A percentile compares a stretch with the other conserved stretches of the same genome.
Evolutionary conservation across 2,113 vertebrate species (phyloP).

Genomic region (Colaptes auratus): DNA sequence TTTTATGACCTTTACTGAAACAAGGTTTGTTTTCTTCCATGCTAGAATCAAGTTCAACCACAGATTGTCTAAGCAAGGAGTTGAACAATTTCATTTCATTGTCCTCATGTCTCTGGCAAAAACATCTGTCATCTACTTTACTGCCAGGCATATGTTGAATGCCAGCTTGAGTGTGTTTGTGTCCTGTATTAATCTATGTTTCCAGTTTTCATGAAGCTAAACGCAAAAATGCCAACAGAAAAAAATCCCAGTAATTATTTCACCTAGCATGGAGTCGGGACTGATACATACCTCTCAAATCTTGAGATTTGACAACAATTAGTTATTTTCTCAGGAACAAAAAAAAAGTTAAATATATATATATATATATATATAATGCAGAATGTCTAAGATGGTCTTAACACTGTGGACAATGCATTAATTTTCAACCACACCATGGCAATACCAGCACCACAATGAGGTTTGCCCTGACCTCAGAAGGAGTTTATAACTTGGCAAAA

Average conservation of each 20-base stretch:
- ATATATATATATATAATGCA: background rate
- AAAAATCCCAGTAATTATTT: background rate
- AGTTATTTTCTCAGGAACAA: background rate
- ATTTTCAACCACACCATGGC: background rate
- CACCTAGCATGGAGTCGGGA: background rate
- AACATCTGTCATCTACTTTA: background rate
- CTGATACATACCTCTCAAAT: background rate
- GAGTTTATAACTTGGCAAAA: background rate
- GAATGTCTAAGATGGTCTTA: background rate
- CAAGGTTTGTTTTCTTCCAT: background rate
- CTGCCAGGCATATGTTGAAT: background rate
- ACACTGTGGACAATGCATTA: too few relatives aligned
- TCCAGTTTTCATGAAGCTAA: background rate
- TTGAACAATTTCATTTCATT: background rate
- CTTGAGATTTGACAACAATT: background rate
- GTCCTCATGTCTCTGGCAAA: background rate
- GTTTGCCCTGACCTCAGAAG: background rate
- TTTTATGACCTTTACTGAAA: background rate
- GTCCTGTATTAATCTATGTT: background rate
- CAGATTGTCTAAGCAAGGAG: background rate
- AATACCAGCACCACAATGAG: rapidly evolving
- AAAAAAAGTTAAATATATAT: too few relatives aligned
- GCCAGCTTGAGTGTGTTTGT: background rate
- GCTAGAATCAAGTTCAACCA: background rate
- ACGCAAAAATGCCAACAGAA: background rate